Base-by-base conservation (phyloP, 2,888 invertebrate species). In the Mimachlamys varia region DNA sequence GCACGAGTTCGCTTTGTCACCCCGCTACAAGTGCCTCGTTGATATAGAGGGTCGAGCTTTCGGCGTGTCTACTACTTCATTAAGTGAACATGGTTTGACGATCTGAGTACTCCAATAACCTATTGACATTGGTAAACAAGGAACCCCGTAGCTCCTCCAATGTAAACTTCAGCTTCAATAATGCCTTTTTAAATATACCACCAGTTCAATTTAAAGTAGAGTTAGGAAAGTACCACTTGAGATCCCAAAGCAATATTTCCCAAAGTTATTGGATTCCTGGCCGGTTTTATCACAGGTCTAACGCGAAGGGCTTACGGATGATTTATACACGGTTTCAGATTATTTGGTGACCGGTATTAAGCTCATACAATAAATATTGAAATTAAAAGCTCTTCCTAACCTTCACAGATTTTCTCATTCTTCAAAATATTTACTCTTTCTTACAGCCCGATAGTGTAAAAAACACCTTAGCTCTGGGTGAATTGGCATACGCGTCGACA, bases 161-260 rank as follows among this genome's bases (percentile, higher is more conserved):
- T 76, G 76, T 76, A 76, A 76, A 76, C 76, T 33, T 27, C 27
- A 76, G 76, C 17, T 33, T 15, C 33, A 27, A 76, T 76, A 76
- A 76, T 76, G 76, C 76, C 76, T 76, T 76, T 76, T 76, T 76
- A 76, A 76, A 76, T 76, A 76, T 27, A 76, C 76, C 76, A 76
- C 33, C 27, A 22, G 76, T 76, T 76, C 76, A 76, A 76, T 76
- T 76, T 76, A 76, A 33, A 76, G 76, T 76, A 33, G 76, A 76
- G 76, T 27, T 12, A 12, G 76, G 12, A 76, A 76, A 76, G 76
- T 76, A 76, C 33, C 76, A 76, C 76, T 76, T 76, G 76, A 76
- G 76, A 33, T 76, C 76, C 27, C 27, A 76, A 76, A 76, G 76
- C 76, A 76, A 76, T 76, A 76, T 33, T 76, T 76, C 33, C 27